Conservation (phyloP, 1,140 invertebrate genomes). For the Nephotettix cincticeps region DNA sequence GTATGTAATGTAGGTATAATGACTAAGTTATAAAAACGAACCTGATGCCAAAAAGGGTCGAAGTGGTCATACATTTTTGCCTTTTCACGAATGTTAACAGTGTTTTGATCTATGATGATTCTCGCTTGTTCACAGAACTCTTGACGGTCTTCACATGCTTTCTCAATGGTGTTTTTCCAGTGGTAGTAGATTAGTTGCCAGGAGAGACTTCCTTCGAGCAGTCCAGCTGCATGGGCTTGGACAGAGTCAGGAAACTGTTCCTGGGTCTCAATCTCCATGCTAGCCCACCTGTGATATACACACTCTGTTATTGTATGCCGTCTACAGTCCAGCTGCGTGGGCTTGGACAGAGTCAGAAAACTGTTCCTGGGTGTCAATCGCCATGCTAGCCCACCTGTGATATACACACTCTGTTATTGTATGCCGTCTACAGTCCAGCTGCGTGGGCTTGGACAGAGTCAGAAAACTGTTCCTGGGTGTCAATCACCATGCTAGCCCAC, state of each 20-base stretch:
- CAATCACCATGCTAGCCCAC: slow-evolving; percentile 78
- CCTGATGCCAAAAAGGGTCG: slow-evolving; percentile 81
- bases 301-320: too few species aligned
- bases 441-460: slow-evolving; percentile 82
- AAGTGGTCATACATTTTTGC: slow-evolving; percentile 48
- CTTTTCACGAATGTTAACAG: slow-evolving; percentile 59
- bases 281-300: slow-evolving; percentile 76
- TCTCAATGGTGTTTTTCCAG: slow-evolving; percentile 73
- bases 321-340: slow-evolving; percentile 85
- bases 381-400: slow-evolving; percentile 77
- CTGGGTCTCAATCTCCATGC: slow-evolving; percentile 76
- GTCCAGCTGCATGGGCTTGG: slow-evolving; percentile 86
- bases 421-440: slow-evolving; percentile 88
- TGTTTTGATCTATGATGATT: slow-evolving; percentile 63
- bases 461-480: slow-evolving; percentile 67
- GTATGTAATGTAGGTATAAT: too few species aligned
- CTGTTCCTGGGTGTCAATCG: slow-evolving; percentile 70
- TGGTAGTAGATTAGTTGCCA: slow-evolving; percentile 79
- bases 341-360: slow-evolving; percentile 79
- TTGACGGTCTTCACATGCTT: slow-evolving; percentile 64
- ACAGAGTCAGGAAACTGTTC: slow-evolving; percentile 66
- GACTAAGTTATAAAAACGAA: slow-evolving; percentile 48
- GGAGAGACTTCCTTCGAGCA: slow-evolving; percentile 81
- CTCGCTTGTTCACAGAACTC: slow-evolving; percentile 67
- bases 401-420: too few species aligned